Conservation (phyloP, 2,888 invertebrate genomes). For the Zhuqinia jingwanae region DNA sequence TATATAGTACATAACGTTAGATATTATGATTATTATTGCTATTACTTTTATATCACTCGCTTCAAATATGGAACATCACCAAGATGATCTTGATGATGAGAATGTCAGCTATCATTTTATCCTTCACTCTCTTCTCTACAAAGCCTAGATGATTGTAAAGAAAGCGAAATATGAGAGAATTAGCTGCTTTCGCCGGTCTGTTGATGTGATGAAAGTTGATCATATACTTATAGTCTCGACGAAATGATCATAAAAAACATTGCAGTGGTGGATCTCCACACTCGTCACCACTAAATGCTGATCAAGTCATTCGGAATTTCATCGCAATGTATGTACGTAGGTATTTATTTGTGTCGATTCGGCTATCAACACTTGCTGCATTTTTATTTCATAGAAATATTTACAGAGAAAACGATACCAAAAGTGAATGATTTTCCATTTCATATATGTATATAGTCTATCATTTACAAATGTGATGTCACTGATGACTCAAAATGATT, state of each 20-base stretch:
- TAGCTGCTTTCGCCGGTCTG: background rate
- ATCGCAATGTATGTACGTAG: too few relatives aligned
- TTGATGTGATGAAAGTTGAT: too few relatives aligned
- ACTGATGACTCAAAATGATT: too few relatives aligned
- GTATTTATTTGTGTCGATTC: too few relatives aligned
- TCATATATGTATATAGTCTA: too few relatives aligned
- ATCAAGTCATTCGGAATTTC: too few relatives aligned
- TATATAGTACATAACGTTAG: conserved; percentile 16
- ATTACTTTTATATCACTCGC: background rate
- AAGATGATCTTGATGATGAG: background rate
- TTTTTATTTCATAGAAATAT: background rate
- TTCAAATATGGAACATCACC: conserved; percentile 5
- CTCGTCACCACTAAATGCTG: too few relatives aligned
- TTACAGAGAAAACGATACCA: conserved; percentile 24
- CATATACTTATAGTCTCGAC: too few relatives aligned
- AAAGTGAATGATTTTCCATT: background rate
- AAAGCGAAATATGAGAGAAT: conserved; percentile 5
- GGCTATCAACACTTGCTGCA: conserved; percentile 27
- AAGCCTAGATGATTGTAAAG: background rate
- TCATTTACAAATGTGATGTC: too few relatives aligned
- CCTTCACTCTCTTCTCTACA: background rate
- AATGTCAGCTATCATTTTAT: background rate
- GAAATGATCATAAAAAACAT: too few relatives aligned
- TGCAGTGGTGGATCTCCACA: too few relatives aligned
- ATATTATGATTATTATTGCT: conserved; percentile 28